Conservation (phyloP, 2,797 vertebrate species). For the Lerista edwardsae region DNA sequence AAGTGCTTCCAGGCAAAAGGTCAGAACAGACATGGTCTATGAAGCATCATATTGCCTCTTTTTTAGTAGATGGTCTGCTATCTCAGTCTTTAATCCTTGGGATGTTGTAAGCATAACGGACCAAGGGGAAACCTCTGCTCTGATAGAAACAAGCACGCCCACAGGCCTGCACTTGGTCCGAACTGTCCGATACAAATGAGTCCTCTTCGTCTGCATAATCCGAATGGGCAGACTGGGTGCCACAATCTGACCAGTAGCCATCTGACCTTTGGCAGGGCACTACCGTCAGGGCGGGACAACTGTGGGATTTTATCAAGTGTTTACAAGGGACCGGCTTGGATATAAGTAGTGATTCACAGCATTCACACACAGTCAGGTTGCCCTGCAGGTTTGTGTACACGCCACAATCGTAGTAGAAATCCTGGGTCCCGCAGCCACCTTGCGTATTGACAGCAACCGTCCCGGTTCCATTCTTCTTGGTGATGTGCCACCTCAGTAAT, state of each 20-base stretch:
- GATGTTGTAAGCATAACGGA: conserved; percentile 93
- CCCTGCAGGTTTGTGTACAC: conserved; percentile 87
- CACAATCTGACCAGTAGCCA: conserved; percentile 90
- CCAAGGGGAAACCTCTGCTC: conserved; percentile 91
- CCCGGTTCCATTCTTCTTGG: conserved; percentile 61
- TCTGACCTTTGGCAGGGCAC: conserved; percentile 83
- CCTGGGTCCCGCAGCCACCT: conserved; percentile 76
- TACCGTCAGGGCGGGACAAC: conserved; percentile 88
- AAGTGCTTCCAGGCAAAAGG: conserved; percentile 85
- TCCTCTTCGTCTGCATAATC: conserved; percentile 95
- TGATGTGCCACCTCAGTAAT: conserved; percentile 75
- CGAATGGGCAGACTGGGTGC: conserved; percentile 90
- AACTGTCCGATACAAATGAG: conserved; percentile 97
- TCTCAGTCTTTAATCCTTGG: conserved; percentile 90
- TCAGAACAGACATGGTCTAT: conserved; percentile 62
- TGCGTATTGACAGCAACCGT: conserved; percentile 72
- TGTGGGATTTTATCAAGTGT: conserved; percentile 96
- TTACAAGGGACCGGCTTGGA: conserved; percentile 88
- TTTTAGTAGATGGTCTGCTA: conserved; percentile 35
- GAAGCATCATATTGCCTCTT: conserved; percentile 41
- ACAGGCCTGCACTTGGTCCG: conserved; percentile 95
- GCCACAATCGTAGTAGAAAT: conserved; percentile 88
- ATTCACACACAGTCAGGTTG: conserved; percentile 85
- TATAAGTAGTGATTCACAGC: conserved; percentile 87
- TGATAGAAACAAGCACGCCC: conserved; percentile 96